Conservation (phyloP, 2,888 invertebrate genomes). For the Erpobdella octoculata region DNA sequence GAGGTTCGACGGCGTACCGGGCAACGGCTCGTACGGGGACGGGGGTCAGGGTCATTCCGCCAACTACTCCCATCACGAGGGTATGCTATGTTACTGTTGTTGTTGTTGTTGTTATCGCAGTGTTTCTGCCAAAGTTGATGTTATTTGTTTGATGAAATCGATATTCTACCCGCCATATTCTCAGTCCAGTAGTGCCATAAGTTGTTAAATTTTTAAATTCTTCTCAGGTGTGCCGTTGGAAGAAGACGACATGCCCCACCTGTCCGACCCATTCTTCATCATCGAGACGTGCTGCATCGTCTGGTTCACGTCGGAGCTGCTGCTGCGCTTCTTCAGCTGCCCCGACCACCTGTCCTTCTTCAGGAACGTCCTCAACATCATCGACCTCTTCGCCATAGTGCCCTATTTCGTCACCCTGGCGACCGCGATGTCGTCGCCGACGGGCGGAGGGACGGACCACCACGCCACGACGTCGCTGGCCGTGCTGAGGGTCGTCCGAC, state of each 20-base stretch:
- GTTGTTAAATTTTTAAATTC: too few relatives aligned
- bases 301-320: constrained; percentile 91
- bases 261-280: constrained; percentile 97
- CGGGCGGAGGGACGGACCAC: constrained; percentile 59
- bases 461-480: constrained; percentile 61
- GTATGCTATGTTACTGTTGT: too few relatives aligned
- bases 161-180: too few relatives aligned
- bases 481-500: constrained; percentile 91
- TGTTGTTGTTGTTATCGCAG: too few relatives aligned
- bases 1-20: constrained; percentile 70
- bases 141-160: too few relatives aligned
- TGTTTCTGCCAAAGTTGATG: too few relatives aligned
- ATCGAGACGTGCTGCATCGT: constrained; percentile 98
- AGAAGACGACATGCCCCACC: constrained; percentile 92
- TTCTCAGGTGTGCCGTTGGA: background rate
- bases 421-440: constrained; percentile 80
- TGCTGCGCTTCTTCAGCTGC: constrained; percentile 95
- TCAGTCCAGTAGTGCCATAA: too few relatives aligned
- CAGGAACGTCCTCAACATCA: constrained; percentile 98
- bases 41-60: background rate
- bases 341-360: constrained; percentile 97
- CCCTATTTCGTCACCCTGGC: constrained; percentile 99
- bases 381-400: constrained; percentile 98
- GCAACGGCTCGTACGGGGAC: constrained; percentile 29
- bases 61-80: too few relatives aligned